These are phyloP conservation scores for Pterobdella sp. DNA, from an alignment of 2,888 invertebrate species.

Conservation along the genomic window DNA sequence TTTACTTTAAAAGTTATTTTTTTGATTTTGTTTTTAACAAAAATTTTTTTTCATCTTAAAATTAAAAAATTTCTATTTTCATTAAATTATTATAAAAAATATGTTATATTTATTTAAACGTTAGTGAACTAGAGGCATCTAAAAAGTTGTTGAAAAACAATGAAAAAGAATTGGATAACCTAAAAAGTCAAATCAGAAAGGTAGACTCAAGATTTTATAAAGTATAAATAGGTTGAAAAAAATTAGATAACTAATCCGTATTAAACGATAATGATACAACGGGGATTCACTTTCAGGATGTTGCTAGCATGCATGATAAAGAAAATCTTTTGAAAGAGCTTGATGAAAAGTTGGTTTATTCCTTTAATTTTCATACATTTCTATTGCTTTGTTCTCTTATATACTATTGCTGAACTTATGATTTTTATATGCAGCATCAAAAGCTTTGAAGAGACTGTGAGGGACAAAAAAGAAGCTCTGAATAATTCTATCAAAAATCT, in stretches of 20 bases:
- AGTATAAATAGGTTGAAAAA: too few relatives aligned
- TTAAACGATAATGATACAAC: not conserved
- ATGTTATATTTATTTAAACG: too few relatives aligned
- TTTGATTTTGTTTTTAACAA: too few relatives aligned
- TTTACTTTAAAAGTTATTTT: too few relatives aligned
- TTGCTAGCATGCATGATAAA: not conserved
- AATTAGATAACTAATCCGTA: too few relatives aligned
- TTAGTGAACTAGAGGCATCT: not conserved
- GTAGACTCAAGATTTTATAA: too few relatives aligned
- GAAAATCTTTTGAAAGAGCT: conserved; percentile 1
- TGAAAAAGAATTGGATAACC: not conserved
- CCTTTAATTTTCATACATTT: not conserved
- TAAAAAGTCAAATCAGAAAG: not conserved
- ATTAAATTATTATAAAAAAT: too few relatives aligned
- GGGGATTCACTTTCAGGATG: not conserved
- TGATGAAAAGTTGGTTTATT: not conserved
- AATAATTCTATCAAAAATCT: conserved; percentile 68
- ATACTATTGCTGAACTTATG: not conserved
- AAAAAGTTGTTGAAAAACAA: not conserved
- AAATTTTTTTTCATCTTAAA: too few relatives aligned
- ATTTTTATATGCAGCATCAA: not conserved
- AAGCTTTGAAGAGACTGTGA: conserved; percentile 58
- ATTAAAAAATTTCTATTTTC: too few relatives aligned
- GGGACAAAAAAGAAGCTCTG: conserved; percentile 62
- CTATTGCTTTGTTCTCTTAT: not conserved